phyloP scores from a whole-genome alignment of 2,888 invertebrate species.

The Agapostemon virescens region DNA sequence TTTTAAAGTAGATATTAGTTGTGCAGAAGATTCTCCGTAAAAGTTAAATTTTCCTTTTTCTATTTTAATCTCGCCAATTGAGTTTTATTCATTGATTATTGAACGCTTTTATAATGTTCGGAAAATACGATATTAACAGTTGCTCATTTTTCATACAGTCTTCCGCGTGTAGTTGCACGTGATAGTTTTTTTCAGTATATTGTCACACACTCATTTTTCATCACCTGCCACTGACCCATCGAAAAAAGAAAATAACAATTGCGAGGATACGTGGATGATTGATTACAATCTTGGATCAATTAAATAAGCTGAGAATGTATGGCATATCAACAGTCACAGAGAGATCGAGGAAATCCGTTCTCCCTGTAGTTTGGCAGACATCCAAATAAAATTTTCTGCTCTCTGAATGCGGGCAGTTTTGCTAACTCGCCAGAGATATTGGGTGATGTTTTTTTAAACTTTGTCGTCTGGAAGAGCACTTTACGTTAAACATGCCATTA shows the following conservation, averaged over 20 bases:
- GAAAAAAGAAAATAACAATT: neutral
- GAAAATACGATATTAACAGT: neutral
- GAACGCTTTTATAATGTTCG: neutral
- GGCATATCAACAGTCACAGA: neutral
- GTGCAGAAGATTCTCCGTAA: too few species aligned
- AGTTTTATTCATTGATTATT: too few species aligned
- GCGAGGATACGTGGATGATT: neutral
- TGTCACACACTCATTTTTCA: neutral
- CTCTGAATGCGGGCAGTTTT: neutral
- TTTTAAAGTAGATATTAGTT: too few species aligned
- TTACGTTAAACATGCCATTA: neutral
- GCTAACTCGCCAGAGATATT: neutral
- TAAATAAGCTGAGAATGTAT: neutral
- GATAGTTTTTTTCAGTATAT: neutral
- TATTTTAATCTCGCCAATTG: too few species aligned
- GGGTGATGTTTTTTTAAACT: neutral
- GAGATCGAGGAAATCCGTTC: slow-evolving; percentile 19
- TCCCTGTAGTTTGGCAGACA: neutral
- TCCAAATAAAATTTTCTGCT: slow-evolving; percentile 5
- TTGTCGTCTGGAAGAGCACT: neutral
- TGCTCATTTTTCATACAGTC: neutral
- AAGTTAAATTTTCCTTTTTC: too few species aligned
- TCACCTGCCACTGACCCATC: neutral
- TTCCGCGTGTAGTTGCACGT: neutral
- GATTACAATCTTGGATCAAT: neutral